Percentiles rank a stretch among this genome's conserved stretches.
phyloP scores from a whole-genome alignment of 2,113 vertebrate genomes.

The Catagonus wagneri region DNA sequence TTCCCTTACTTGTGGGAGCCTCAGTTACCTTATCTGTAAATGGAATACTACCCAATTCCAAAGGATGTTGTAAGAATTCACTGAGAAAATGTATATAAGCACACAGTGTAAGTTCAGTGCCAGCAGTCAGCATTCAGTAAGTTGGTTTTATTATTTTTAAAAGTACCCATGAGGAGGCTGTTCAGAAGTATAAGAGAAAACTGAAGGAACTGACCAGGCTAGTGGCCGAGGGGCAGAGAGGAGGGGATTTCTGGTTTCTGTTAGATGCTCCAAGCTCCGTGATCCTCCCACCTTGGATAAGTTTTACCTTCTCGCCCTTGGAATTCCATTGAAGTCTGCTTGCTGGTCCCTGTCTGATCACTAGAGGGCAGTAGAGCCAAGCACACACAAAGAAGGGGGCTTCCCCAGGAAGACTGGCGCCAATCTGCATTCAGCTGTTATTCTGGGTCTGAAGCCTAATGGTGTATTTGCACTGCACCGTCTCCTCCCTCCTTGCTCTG shows the following conservation, averaged over 20 bases:
- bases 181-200: background rate
- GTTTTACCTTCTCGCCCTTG: background rate
- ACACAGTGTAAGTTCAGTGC: background rate
- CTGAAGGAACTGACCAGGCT: background rate
- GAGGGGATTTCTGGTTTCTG: background rate
- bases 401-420: background rate
- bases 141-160: background rate
- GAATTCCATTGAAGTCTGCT: background rate
- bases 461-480: background rate
- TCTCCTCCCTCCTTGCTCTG: background rate
- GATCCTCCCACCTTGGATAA: background rate
- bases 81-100: background rate
- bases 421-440: background rate
- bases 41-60: background rate
- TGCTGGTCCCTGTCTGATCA: background rate
- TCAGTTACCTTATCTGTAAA: background rate
- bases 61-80: background rate
- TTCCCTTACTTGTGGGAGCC: background rate
- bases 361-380: slow-evolving; percentile 63
- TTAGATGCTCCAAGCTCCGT: background rate
- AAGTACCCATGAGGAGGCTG: background rate
- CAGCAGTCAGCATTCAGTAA: background rate
- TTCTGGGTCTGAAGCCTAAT: background rate
- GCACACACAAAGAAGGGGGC: rapidly evolving
- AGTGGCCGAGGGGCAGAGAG: background rate